Base-by-base conservation (phyloP, 2,113 vertebrate species). In the Prinia subflava region DNA sequence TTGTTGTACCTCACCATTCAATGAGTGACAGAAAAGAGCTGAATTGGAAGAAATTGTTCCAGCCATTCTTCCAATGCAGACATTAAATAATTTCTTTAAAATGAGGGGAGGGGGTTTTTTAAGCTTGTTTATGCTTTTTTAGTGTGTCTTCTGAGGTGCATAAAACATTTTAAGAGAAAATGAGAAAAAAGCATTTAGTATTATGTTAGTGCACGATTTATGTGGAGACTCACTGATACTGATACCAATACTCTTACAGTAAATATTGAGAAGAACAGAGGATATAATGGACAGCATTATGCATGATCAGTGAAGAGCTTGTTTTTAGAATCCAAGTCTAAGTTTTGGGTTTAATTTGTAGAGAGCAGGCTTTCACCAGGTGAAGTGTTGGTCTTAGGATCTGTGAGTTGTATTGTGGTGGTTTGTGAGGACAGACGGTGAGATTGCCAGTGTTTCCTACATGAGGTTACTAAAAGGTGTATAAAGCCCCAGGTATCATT, bases 191-290 rank as follows among this genome's bases (percentile, higher is more conserved):
- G 6, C 24, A 28, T 64, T 84, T 10, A 20, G 30, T 37, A 9
- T 41, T 55, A 55, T 31, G 5, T 65, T 57, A 69, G 25, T 80
- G 37, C 11, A 21, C 9, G 31, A 2, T 0, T 0, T 41, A 22
- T 41, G n/a, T 9, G 30, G 41, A 60, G 11, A 53, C 14, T 30
- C 44, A 15, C 9, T 17, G 12, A 25, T 37, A 31, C 23, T 35
- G 6, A 31, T n/a, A 9, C 6, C 0, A 0, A 11, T 56, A 63
- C 2, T 42, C 42, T 67, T n/a, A 55, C 13, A 52, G 63, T 33
- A 53, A 77, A 44, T 53, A 77, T 27, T 87, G 63, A 52, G 49
- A 76, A 71, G 25, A 88, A 4, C 17, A 37, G 68, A 80, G 18
- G 5, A 73, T 64, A 11, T 67, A 28, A 11, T 35, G 31, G 11